phyloP scores from a whole-genome alignment of 2,888 invertebrate species.

The Epinotia bilunana region DNA sequence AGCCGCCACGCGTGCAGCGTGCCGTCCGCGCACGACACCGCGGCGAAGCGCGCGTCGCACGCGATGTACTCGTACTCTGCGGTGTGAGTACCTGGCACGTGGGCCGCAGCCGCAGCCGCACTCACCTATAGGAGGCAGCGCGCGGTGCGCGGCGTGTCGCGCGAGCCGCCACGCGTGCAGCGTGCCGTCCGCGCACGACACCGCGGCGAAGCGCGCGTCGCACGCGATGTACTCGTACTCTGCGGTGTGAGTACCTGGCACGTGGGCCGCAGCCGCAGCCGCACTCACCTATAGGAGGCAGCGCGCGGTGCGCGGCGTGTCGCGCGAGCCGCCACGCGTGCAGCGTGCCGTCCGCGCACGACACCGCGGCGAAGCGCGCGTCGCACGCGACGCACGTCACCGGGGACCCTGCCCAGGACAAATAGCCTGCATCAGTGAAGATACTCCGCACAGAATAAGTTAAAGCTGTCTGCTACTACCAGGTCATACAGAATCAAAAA shows the following conservation, averaged over 20 bases:
- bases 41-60: conserved; percentile 84
- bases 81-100: no score
- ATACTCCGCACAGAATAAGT: not conserved
- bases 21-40: conserved; percentile 88
- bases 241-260: no score
- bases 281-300: conserved; percentile 81
- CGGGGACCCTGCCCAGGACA: conserved; percentile 74
- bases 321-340: conserved; percentile 85
- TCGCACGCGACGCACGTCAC: conserved; percentile 86
- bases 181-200: conserved; percentile 87
- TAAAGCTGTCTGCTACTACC: no score
- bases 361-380: conserved; percentile 84
- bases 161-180: conserved; percentile 86
- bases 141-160: conserved; percentile 72
- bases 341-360: conserved; percentile 88
- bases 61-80: conserved; percentile 78
- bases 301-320: conserved; percentile 73
- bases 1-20: conserved; percentile 86
- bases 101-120: not conserved
- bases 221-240: conserved; percentile 55
- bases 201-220: conserved; percentile 85
- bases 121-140: conserved; percentile 84
- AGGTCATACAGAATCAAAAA: no score
- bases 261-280: no score
- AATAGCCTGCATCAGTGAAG: not conserved